These are phyloP conservation scores for Aphelinus atriplicis DNA, from an alignment of 1,140 invertebrate species.

Conservation along the genomic window DNA sequence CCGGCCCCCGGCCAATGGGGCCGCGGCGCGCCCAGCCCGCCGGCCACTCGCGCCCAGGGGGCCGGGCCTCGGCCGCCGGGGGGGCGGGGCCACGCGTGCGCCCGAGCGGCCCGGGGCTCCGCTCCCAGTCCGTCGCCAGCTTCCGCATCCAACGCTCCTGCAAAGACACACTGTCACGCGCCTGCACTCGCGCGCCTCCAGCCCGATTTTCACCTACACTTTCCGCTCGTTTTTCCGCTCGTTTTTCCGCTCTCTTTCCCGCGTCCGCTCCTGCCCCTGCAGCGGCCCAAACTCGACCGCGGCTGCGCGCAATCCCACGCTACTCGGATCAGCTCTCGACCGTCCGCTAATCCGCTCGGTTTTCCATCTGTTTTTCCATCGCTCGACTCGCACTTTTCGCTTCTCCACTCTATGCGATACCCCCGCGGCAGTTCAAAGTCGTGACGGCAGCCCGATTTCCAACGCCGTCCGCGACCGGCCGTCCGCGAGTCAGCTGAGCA, in stretches of 20 bases:
- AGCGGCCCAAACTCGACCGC: not conserved
- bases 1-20: constrained; percentile 26
- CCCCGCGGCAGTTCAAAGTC: too few relatives aligned
- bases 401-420: too few relatives aligned
- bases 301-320: constrained; percentile 10
- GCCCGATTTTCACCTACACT: too few relatives aligned
- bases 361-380: too few relatives aligned
- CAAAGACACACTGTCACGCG: constrained; percentile 1
- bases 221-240: not conserved
- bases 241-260: not conserved
- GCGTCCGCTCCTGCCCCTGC: not conserved
- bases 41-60: not conserved
- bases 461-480: too few relatives aligned
- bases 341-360: too few relatives aligned
- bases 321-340: constrained; percentile 17
- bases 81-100: constrained; percentile 39
- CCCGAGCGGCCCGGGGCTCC: constrained; percentile 12
- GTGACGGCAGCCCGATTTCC: too few relatives aligned
- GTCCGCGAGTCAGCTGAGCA: too few relatives aligned
- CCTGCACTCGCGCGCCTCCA: constrained; percentile 28
- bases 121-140: constrained; percentile 23
- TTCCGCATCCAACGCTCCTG: too few relatives aligned
- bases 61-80: not conserved
- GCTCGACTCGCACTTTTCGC: too few relatives aligned
- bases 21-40: not conserved